Evolutionary conservation across 2,113 vertebrate species (phyloP).

Genomic region (Furnarius figulus): DNA sequence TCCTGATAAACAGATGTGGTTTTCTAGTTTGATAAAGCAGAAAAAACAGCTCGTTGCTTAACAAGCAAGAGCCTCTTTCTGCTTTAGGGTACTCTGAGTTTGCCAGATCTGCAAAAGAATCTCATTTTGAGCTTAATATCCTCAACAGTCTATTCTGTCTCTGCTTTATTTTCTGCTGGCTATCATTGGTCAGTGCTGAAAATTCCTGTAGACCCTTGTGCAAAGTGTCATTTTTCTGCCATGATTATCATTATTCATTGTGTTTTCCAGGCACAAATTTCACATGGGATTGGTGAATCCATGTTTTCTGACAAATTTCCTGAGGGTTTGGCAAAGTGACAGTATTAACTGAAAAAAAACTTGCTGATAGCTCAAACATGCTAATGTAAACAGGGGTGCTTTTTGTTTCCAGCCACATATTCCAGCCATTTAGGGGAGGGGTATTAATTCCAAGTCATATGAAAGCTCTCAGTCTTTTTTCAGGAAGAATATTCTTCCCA

Average conservation of each 20-base stretch:
- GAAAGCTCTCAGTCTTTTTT: not conserved
- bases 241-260: not conserved
- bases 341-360: not conserved
- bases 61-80: not conserved
- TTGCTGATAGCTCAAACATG: not conserved
- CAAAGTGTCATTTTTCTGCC: not conserved
- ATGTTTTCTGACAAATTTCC: not conserved
- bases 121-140: not conserved
- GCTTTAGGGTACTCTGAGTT: not conserved
- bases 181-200: not conserved
- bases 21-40: not conserved
- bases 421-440: not conserved
- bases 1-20: not conserved
- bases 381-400: not conserved
- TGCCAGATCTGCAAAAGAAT: not conserved
- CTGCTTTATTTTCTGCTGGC: not conserved
- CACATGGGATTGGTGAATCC: not conserved
- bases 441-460: not conserved
- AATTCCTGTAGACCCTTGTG: not conserved
- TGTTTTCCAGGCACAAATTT: slow-evolving; percentile 1
- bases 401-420: not conserved
- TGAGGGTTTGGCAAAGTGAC: slow-evolving; percentile 7
- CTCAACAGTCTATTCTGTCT: not conserved
- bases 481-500: not conserved
- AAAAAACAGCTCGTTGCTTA: not conserved